Evolutionary conservation across 2,797 vertebrate species (phyloP).

Genomic region (Chromobotia macracanthus): DNA sequence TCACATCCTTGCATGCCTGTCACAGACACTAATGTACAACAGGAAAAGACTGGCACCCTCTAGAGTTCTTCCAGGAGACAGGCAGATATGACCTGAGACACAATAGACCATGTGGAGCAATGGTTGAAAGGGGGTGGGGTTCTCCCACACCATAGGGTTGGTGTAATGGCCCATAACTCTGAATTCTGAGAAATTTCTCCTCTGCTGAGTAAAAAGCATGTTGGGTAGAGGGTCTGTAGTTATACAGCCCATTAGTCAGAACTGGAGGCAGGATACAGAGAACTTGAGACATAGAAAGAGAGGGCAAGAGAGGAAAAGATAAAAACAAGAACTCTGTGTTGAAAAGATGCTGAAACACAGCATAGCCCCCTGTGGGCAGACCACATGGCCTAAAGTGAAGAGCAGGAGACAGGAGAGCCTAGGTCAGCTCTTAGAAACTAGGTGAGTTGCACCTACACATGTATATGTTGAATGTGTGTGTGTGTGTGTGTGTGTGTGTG

Average conservation of each 20-base stretch:
- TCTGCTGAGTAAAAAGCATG: constrained; percentile 30
- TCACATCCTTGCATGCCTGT: neutral
- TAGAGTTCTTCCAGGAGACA: constrained; percentile 14
- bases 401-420: constrained; percentile 4
- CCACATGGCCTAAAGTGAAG: constrained; percentile 27
- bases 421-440: neutral
- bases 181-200: constrained; percentile 6
- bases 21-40: neutral
- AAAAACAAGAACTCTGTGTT: neutral
- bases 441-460: neutral
- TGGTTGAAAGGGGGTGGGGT: constrained; percentile 15
- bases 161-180: constrained; percentile 44
- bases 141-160: constrained; percentile 13
- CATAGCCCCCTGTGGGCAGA: constrained; percentile 23
- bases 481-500: neutral
- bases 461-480: neutral
- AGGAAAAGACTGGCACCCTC: neutral
- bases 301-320: constrained; percentile 33
- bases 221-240: constrained; percentile 24
- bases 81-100: neutral
- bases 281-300: constrained; percentile 30
- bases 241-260: constrained; percentile 50
- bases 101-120: constrained; percentile 10
- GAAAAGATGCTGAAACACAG: constrained; percentile 53
- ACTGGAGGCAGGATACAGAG: constrained; percentile 39